Evolutionary conservation across 2,888 invertebrate genomes (phyloP).

Genomic region (Aphidius colemani): DNA sequence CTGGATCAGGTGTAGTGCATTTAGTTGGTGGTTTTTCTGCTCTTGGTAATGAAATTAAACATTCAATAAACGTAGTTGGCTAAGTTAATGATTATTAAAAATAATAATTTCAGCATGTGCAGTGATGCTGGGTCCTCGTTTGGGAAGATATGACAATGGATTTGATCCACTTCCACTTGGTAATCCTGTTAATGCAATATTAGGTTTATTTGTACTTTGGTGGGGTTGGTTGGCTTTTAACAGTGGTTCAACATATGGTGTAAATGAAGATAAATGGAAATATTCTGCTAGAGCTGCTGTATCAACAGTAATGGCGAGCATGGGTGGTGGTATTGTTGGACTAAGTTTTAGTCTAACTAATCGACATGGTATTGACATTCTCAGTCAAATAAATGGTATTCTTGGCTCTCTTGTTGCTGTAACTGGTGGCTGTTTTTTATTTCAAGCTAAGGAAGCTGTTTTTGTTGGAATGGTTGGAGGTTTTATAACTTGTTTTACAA

Average conservation of each 20-base stretch:
- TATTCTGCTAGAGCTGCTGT: conserved; percentile 89
- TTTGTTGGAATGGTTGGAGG: conserved; percentile 82
- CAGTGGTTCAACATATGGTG: conserved; percentile 86
- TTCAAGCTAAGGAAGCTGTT: conserved; percentile 84
- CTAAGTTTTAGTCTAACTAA: conserved; percentile 64
- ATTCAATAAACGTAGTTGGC: neutral
- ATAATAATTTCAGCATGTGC: conserved; percentile 73
- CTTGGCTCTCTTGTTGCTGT: conserved; percentile 86
- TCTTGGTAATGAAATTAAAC: conserved; percentile 32
- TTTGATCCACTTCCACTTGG: conserved; percentile 78
- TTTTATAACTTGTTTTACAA: conserved; percentile 70
- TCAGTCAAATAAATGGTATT: conserved; percentile 86
- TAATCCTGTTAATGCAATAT: conserved; percentile 86
- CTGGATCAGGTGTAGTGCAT: conserved; percentile 80
- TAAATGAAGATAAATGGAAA: conserved; percentile 86
- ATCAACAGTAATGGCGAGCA: conserved; percentile 88
- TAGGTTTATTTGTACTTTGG: conserved; percentile 92
- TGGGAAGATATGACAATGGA: conserved; percentile 82
- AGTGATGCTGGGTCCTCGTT: conserved; percentile 84
- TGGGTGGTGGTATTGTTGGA: conserved; percentile 83
- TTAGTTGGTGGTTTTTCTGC: conserved; percentile 74
- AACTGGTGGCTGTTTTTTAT: conserved; percentile 86
- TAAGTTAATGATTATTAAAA: neutral
- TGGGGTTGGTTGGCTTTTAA: conserved; percentile 98
- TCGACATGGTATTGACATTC: conserved; percentile 76